These are phyloP conservation scores for Luffia ferchaultella DNA, from an alignment of 2,888 invertebrate genomes.

Conservation along the genomic window DNA sequence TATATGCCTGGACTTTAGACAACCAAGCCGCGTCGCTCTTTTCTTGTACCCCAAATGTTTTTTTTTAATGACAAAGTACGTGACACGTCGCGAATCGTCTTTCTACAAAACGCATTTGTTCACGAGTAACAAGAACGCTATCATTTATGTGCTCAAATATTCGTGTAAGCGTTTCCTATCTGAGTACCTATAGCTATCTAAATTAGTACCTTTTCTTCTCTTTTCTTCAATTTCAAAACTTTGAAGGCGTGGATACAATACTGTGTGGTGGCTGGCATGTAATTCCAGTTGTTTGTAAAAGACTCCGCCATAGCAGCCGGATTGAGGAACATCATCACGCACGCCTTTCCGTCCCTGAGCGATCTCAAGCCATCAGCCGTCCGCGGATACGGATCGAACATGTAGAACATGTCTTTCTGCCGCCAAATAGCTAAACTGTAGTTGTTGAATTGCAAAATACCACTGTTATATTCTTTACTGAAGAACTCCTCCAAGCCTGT, in stretches of 20 bases:
- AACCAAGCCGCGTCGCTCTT: too few species aligned
- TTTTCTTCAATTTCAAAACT: constrained; percentile 60
- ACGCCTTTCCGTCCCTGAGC: constrained; percentile 64
- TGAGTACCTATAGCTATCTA: not conserved
- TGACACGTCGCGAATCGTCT: too few species aligned
- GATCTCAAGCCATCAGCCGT: constrained; percentile 62
- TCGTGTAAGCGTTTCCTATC: too few species aligned
- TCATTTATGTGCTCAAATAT: too few species aligned
- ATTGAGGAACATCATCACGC: constrained; percentile 69
- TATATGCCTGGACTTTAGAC: too few species aligned
- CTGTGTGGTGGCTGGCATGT: constrained; percentile 45
- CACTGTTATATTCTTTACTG: constrained; percentile 51
- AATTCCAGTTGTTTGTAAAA: constrained; percentile 61
- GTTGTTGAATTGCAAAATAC: constrained; percentile 67
- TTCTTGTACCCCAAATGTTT: too few species aligned
- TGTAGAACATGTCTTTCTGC: constrained; percentile 69
- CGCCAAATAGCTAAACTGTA: constrained; percentile 69
- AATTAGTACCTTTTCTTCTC: constrained; percentile 33
- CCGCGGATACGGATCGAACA: constrained; percentile 72
- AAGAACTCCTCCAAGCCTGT: constrained; percentile 60
- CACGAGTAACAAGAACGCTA: too few species aligned
- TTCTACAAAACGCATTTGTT: too few species aligned
- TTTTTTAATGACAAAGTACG: too few species aligned
- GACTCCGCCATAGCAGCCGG: constrained; percentile 63
- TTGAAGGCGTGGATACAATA: constrained; percentile 70